These are phyloP conservation scores for Flexamia atlantica DNA, from an alignment of 2,888 invertebrate species.

Conservation along the genomic window DNA sequence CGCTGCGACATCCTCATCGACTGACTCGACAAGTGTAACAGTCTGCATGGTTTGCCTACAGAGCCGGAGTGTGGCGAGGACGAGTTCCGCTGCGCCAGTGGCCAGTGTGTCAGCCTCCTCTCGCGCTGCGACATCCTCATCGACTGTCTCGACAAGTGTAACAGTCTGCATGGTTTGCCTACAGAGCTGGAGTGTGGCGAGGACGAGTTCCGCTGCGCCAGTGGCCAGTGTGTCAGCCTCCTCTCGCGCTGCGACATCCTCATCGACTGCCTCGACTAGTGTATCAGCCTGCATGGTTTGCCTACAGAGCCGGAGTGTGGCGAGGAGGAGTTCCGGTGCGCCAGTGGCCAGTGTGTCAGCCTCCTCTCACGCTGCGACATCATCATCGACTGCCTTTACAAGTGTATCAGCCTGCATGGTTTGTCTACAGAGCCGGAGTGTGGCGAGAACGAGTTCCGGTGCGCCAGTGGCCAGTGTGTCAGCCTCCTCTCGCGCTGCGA, in stretches of 20 bases:
- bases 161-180: neutral
- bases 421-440: conserved; percentile 60
- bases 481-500: conserved; percentile 72
- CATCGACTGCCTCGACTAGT: conserved; percentile 75
- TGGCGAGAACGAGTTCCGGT: conserved; percentile 66
- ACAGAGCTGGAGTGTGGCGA: conserved; percentile 62
- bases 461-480: conserved; percentile 69
- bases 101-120: conserved; percentile 67
- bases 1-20: conserved; percentile 74
- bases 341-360: conserved; percentile 69
- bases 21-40: conserved; percentile 72
- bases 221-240: conserved; percentile 68
- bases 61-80: conserved; percentile 63
- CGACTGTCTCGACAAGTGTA: no score
- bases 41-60: neutral
- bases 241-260: conserved; percentile 73
- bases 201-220: conserved; percentile 67
- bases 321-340: conserved; percentile 67
- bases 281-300: conserved; percentile 66
- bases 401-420: conserved; percentile 67
- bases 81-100: conserved; percentile 68
- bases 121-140: no score
- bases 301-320: conserved; percentile 67
- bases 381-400: conserved; percentile 74
- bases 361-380: conserved; percentile 73